Evolutionary conservation across 2,113 vertebrate genomes (phyloP).

Genomic region (Thymallus thymallus): DNA sequence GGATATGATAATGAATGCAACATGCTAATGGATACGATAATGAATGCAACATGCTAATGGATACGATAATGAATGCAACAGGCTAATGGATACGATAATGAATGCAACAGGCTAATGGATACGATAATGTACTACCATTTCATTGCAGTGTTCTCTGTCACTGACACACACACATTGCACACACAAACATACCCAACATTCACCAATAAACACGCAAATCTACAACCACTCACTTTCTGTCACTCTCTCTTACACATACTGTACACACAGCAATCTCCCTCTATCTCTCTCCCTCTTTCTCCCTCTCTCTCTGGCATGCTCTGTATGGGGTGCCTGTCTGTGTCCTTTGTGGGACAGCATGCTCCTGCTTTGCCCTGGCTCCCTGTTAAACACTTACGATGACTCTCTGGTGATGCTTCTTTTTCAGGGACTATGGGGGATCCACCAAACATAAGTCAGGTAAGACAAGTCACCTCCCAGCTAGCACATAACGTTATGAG

Average conservation of each 20-base stretch:
- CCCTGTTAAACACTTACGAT: conserved; percentile 74
- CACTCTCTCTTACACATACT: conserved; percentile 41
- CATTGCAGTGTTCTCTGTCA: conserved; percentile 32
- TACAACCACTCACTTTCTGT: conserved; percentile 19
- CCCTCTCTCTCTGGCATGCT: conserved; percentile 37
- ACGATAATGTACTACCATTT: conserved; percentile 43
- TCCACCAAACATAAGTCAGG: conserved; percentile 88
- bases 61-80: conserved; percentile 52
- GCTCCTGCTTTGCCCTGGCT: conserved; percentile 13
- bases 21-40: conserved; percentile 39
- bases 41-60: no score
- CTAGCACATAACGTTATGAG: no score
- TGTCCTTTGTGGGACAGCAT: conserved; percentile 4
- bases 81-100: conserved; percentile 38
- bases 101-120: conserved; percentile 42
- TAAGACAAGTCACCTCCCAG: conserved; percentile 65
- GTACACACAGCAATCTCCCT: conserved; percentile 27
- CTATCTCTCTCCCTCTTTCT: conserved; percentile 45
- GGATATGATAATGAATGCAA: conserved; percentile 53
- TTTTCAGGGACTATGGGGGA: conserved; percentile 88
- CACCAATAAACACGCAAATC: not conserved
- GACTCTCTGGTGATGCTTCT: conserved; percentile 89
- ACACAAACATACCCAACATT: not conserved
- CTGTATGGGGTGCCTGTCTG: conserved; percentile 59
- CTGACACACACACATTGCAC: not conserved